These are phyloP conservation scores for Temnothorax nylanderi DNA, from an alignment of 1,140 invertebrate genomes.

Conservation along the genomic window DNA sequence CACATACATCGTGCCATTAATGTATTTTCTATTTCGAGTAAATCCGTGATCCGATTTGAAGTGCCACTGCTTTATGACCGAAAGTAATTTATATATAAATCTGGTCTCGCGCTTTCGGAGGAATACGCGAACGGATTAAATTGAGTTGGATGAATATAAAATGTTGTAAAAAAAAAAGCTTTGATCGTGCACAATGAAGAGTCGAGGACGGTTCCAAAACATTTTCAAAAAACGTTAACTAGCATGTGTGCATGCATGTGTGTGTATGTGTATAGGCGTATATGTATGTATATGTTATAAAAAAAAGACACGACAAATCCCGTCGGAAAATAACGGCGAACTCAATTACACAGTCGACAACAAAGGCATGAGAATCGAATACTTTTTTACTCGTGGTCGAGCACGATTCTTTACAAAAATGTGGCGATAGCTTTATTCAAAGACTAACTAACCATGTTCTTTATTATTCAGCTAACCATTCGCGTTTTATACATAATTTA, in stretches of 20 bases:
- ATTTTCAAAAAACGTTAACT: constrained; percentile 27
- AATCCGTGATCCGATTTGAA: constrained; percentile 60
- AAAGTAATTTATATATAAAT: constrained; percentile 63
- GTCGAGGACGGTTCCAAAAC: constrained; percentile 19
- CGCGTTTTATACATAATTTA: constrained; percentile 65
- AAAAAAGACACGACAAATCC: constrained; percentile 31
- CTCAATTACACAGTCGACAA: constrained; percentile 32
- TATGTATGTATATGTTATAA: background rate
- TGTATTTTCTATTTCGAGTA: constrained; percentile 59
- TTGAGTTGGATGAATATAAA: constrained; percentile 61
- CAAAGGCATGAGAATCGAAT: constrained; percentile 48
- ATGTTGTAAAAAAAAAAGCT: constrained; percentile 49
- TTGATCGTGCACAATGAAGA: constrained; percentile 40
- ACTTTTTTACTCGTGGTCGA: constrained; percentile 22
- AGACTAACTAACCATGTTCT: constrained; percentile 38
- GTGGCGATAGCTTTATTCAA: constrained; percentile 21
- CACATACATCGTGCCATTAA: constrained; percentile 40
- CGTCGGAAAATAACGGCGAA: constrained; percentile 31
- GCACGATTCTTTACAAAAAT: constrained; percentile 50
- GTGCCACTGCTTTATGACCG: constrained; percentile 59
- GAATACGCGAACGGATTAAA: constrained; percentile 52
- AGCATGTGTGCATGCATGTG: background rate
- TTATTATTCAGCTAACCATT: constrained; percentile 45
- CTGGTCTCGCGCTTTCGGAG: constrained; percentile 26
- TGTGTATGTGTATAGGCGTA: background rate